Evolutionary conservation across 23 tunicate species (phyloP), one percentile per base, ranked within the genome.

Genomic region (Phallusia fumigata): DNA sequence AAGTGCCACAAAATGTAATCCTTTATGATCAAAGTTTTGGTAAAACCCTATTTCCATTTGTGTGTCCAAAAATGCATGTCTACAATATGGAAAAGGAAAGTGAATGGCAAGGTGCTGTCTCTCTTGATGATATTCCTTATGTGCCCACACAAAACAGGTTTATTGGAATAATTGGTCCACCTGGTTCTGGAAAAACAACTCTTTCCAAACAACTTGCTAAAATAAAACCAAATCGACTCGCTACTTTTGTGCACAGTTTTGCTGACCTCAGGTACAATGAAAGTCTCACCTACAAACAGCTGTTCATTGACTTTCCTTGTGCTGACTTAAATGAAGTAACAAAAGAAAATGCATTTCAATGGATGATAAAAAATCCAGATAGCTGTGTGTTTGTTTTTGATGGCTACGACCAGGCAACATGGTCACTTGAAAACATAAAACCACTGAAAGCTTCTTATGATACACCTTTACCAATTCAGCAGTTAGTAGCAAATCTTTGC

Each of bases 401-500:
- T 51, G 85, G 85, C 5, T 65, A 33, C 65, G 85, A 81, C 33
- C 85, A 81, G 65, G 77, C 85, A 19, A 76, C 64, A 32, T 81
- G 85, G 85, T 18, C 33, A 18, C 53, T 81, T 0, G 32, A 65
- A 10, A 18, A 22, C 0, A 32, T 32, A 65, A 51, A 52, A 21
- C 85, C 85, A 32, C 19, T 16, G 5, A 8, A 33, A 0, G 52
- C 30, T 19, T 40, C 47, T 10, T 81, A 81, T 52, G 53, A 81
- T 5, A 69, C 77, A 0, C 51, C 51, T 1, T 65, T 44, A 36
- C 3, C 35, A 33, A 24, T 81, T 13, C 52, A 36, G 19, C 32
- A 81, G 31, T 52, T 81, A 0, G 77, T 81, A 28, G 35, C 85
- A 19, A 65, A 51, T 35, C 77, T 81, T 0, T 81, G 85, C 30